Conservation (phyloP, 2,888 invertebrate species). For the Polylopha cassiicola region DNA sequence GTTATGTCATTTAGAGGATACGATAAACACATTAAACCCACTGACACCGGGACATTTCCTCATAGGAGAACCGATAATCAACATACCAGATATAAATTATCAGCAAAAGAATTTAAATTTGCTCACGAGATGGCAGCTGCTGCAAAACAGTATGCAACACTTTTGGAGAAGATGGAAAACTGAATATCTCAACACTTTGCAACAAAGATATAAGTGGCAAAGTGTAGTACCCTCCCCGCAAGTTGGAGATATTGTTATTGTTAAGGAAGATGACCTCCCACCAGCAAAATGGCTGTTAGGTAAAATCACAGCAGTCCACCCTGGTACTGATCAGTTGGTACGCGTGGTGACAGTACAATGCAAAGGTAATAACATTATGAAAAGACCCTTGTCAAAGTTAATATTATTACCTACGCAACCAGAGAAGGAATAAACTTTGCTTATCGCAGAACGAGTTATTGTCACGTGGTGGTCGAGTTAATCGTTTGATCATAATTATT, state of each 20-base stretch:
- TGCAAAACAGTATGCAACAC: conserved; percentile 29
- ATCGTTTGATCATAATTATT: too few species aligned
- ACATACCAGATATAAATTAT: conserved; percentile 19
- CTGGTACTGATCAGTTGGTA: too few species aligned
- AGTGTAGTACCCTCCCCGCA: conserved; percentile 12
- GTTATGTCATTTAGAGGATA: conserved; percentile 2
- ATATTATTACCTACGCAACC: too few species aligned
- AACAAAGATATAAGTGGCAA: conserved; percentile 30
- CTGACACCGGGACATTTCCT: conserved; percentile 28
- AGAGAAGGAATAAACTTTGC: too few species aligned
- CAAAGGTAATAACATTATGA: too few species aligned
- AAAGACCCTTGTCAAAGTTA: too few species aligned
- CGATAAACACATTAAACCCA: conserved; percentile 2
- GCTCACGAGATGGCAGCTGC: conserved; percentile 28
- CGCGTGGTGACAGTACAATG: too few species aligned
- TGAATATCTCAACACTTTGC: conserved; percentile 28
- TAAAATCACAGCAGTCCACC: too few species aligned
- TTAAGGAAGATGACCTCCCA: conserved; percentile 11
- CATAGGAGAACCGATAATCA: conserved; percentile 22
- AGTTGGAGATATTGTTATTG: conserved; percentile 24
- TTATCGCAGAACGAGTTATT: too few species aligned
- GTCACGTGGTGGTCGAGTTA: too few species aligned
- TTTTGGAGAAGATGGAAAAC: conserved; percentile 30
- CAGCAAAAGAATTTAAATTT: conserved; percentile 6
- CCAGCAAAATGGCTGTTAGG: too few species aligned